Base-by-base conservation (phyloP, 2,888 invertebrate species). In the Rhopalosiphum nymphaeae region DNA sequence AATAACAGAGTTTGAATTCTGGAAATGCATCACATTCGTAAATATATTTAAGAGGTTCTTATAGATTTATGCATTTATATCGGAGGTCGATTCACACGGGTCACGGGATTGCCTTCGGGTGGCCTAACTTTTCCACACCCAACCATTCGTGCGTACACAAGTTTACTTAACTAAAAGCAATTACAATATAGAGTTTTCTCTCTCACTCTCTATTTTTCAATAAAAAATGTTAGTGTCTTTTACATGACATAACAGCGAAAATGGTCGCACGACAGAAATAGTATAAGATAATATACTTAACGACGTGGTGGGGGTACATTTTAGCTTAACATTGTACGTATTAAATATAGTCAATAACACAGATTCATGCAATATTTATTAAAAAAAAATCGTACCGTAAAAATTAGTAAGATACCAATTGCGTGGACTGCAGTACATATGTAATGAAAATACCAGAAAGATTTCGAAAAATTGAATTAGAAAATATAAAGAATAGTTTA, bases 101-200 rank as follows among this genome's bases (percentile, higher is more conserved):
- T 78, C 78, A 78, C 36, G 21, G 36, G 78, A 21, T 78, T 9
- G 36, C 78, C 78, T 78, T 78, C 44, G 57, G 57, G 89, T 61
- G 61, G n/a, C n/a, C 61, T 4, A 49, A 67, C 46, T 46, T 46
- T 90, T 67, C 90, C 67, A 67, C 61, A 49, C 46, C n/a, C 16
- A 44, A 46, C n/a, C 44, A 29, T 57, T 29, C 57, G 42, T 36
- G 57, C 42, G 89, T 42, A 61, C 46, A 61, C 16, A 21, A 49
- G 57, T 61, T n/a, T 89, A 90, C 61, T 46, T 46, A 29, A 61
- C n/a, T 44, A 90, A 90, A 90, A 61, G 61, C 46, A 90, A 90
- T 90, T 90, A 61, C 44, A 78, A 78, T 78, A 61, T 90, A 21
- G 29, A 61, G n/a, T 61, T 90, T 44, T 90, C n/a, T 90, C 36